Percentiles rank a stretch among this genome's conserved stretches.
These are phyloP conservation scores for Melanocharis versteri DNA, from an alignment of 2,113 vertebrate genomes.

Conservation along the genomic window DNA sequence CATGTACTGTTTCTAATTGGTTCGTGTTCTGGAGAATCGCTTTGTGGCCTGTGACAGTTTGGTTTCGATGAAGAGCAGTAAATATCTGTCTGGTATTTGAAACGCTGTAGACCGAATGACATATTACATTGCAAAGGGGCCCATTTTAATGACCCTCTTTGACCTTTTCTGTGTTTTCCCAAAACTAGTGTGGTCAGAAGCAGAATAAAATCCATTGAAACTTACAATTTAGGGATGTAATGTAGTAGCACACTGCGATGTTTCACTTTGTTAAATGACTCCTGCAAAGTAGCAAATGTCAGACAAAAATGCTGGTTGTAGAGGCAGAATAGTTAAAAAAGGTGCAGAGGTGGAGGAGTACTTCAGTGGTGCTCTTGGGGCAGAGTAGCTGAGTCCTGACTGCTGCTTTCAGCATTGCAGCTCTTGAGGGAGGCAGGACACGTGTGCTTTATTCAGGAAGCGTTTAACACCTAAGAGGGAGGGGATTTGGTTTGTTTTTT, in stretches of 20 bases:
- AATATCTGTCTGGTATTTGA: background rate
- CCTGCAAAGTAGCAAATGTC: background rate
- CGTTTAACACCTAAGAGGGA: background rate
- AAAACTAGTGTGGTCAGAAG: background rate
- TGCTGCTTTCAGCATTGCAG: background rate
- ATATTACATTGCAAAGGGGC: background rate
- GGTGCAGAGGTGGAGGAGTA: background rate
- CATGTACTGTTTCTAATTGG: background rate
- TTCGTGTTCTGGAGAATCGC: background rate
- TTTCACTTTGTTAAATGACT: background rate
- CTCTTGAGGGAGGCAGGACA: background rate
- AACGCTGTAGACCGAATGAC: background rate
- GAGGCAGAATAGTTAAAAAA: background rate
- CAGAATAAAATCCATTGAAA: background rate
- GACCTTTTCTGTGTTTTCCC: background rate
- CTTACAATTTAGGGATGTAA: background rate
- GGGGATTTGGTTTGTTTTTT: background rate
- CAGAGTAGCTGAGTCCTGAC: background rate
- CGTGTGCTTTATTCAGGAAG: rapidly evolving
- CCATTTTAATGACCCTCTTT: background rate
- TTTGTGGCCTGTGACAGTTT: background rate
- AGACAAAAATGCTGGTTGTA: background rate
- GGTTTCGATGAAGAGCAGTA: background rate
- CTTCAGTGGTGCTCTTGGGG: background rate
- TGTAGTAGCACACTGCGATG: background rate